Base-by-base conservation (phyloP, 37 sponge, comb jelly and placozoan species). In the Beroe ovata region DNA sequence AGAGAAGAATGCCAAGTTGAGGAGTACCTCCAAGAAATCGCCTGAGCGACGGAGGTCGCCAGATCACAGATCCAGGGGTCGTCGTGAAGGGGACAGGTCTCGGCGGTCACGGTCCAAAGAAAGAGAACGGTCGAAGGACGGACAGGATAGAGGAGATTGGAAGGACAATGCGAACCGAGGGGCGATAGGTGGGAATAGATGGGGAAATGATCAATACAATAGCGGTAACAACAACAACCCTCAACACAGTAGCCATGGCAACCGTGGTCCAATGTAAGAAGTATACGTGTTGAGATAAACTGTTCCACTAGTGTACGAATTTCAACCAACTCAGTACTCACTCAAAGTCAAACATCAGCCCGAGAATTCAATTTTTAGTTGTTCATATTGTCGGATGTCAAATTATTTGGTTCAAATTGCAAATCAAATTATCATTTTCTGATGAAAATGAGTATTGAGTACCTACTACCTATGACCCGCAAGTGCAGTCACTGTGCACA, bases 1-100 rank as follows among this genome's bases (percentile, higher is more conserved):
- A 4, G 84, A 77, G 84, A 77, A 77, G 54, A 77, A 77, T 20
- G 84, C 84, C 54, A 77, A 77, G 84, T 40, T 77, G 84, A 77
- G 84, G 28, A 33, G 35, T 37, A 33, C 36, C 16, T 66, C 69
- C 32, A 77, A 77, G 33, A 30, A 35, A 11, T 77, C 84, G 23
- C 84, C 84, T 3, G 84, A 77, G 29, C 35, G 84, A 19, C 16
- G 38, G 47, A 38, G 84, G 11, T 77, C 84, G 2, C 84, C 84
- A 38, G 69, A 66, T 37, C 42, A 77, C 84, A 8, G 84, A 20
- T 4, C 36, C 0, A 11, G 84, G 28, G 47, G 38, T 19, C 39
- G 54, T 23, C 35, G 84, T 21, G 84, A 42, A 20, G 14, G 84
- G 20, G 42, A 39, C 28, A 1, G 84, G 47, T 42, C 84, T n/a